Evolutionary conservation across 1,140 invertebrate genomes (phyloP), one percentile per base, ranked within the genome.

Genomic region (Patella vulgata): DNA sequence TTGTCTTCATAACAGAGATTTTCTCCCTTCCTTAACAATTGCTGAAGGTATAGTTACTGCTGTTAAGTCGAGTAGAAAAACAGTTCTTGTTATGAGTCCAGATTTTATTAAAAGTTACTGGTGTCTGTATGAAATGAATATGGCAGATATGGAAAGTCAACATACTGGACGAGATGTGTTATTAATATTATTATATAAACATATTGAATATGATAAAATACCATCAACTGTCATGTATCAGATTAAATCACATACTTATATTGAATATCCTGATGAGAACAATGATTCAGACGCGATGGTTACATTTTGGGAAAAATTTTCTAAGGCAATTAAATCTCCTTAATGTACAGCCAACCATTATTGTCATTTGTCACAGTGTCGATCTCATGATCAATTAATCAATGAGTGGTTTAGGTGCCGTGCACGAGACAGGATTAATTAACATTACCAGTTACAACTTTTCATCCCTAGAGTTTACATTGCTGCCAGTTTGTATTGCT

Each of bases 91-190:
- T 19, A 82, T 91, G 39, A 88, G 88, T 60, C 84, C 89, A 69
- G 82, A 85, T 40, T 90, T 89, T 71, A 84, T 87, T 0, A 86
- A 86, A 63, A 90, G 89, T 14, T 86, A 89, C 28, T 91, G 89
- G 89, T 90, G 89, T 71, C 68, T 86, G 47, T 90, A 88, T 86
- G 89, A 91, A 74, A 86, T 88, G 14, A 87, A 89, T 61, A 81
- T 76, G 75, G 73, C 75, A 4, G 39, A 61, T 27, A 71, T 74
- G 73, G 73, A 79, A 25, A 61, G 62, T 25, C 46, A 68, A 14
- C 62, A 75, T 42, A 62, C 70, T 30, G 71, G 66, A 17, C 44
- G 59, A 25, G 54, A 66, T 39, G 60, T 73, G 33, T 42, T 78
- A 28, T 25, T 77, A 11, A 51, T 79, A 40, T 53, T 77, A 12